Conservation (phyloP, 2,888 invertebrate species). For the Dioctria linearis region DNA sequence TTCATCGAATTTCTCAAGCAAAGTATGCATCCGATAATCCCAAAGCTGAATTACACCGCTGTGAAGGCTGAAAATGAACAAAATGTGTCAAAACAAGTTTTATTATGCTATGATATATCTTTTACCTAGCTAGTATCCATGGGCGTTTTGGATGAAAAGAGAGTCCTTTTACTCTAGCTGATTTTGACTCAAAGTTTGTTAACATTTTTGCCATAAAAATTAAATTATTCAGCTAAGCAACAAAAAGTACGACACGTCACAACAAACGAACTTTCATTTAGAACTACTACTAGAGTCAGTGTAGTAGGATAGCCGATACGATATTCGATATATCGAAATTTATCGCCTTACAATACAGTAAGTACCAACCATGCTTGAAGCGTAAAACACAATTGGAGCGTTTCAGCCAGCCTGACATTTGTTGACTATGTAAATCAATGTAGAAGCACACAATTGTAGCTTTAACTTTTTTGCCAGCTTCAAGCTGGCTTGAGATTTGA, state of each 20-base stretch:
- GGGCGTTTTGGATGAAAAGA: constrained; percentile 98
- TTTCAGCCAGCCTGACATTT: too few species aligned
- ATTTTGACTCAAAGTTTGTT: constrained; percentile 99
- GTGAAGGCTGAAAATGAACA: constrained; percentile 81
- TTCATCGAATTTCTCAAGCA: constrained; percentile 99
- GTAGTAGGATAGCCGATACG: too few species aligned
- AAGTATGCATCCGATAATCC: constrained; percentile 99
- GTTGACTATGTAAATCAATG: too few species aligned
- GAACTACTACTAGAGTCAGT: too few species aligned
- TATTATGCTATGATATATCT: constrained; percentile 58
- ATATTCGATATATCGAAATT: too few species aligned
- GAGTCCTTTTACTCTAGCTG: constrained; percentile 97
- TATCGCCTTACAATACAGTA: too few species aligned
- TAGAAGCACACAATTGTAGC: too few species aligned
- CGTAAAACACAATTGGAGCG: too few species aligned
- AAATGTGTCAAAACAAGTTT: constrained; percentile 34
- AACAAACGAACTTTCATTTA: neutral
- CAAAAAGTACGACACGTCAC: constrained; percentile 31
- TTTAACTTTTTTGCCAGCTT: too few species aligned
- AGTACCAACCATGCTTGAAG: too few species aligned
- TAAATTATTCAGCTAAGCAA: neutral
- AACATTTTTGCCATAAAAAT: constrained; percentile 77
- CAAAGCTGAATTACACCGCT: constrained; percentile 98
- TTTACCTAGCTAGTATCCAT: constrained; percentile 83
- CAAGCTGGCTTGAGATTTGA: too few species aligned